phyloP scores from a whole-genome alignment of 2,888 invertebrate species.

The Plebejus argus region DNA sequence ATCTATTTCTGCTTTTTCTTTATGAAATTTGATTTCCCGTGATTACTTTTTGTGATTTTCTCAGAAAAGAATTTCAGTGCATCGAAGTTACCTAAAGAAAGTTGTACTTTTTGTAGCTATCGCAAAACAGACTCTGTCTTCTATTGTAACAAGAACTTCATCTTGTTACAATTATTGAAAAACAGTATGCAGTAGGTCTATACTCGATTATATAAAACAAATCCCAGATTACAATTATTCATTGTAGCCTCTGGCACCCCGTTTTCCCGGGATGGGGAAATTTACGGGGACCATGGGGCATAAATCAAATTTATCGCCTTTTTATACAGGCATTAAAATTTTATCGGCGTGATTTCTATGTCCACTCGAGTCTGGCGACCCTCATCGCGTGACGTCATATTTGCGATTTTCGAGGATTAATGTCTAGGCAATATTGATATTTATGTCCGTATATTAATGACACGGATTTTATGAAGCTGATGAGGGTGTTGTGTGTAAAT shows the following conservation, averaged over 20 bases:
- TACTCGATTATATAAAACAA: background rate
- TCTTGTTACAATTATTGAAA: too few relatives aligned
- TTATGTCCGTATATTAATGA: background rate
- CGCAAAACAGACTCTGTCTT: too few relatives aligned
- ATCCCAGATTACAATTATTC: slow-evolving; percentile 6
- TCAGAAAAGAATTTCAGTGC: too few relatives aligned
- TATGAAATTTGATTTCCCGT: too few relatives aligned
- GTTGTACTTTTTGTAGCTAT: too few relatives aligned
- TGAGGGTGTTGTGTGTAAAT: background rate
- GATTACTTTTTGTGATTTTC: too few relatives aligned
- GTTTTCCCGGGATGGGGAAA: slow-evolving; percentile 52
- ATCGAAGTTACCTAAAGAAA: too few relatives aligned
- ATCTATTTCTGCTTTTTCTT: too few relatives aligned
- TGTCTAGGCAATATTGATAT: background rate
- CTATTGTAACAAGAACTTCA: too few relatives aligned
- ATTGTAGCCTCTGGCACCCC: slow-evolving; percentile 58
- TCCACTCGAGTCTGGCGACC: slow-evolving; percentile 65
- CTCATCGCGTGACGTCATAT: slow-evolving; percentile 46
- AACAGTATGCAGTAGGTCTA: too few relatives aligned
- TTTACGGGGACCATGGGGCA: slow-evolving; percentile 59
- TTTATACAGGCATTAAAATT: slow-evolving; percentile 79
- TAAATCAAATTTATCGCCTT: slow-evolving; percentile 80
- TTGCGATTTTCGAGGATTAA: slow-evolving; percentile 24
- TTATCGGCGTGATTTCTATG: slow-evolving; percentile 76
- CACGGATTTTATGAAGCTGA: background rate